These are phyloP conservation scores for Timema cristinae DNA, from an alignment of 2,888 invertebrate genomes.

Conservation along the genomic window DNA sequence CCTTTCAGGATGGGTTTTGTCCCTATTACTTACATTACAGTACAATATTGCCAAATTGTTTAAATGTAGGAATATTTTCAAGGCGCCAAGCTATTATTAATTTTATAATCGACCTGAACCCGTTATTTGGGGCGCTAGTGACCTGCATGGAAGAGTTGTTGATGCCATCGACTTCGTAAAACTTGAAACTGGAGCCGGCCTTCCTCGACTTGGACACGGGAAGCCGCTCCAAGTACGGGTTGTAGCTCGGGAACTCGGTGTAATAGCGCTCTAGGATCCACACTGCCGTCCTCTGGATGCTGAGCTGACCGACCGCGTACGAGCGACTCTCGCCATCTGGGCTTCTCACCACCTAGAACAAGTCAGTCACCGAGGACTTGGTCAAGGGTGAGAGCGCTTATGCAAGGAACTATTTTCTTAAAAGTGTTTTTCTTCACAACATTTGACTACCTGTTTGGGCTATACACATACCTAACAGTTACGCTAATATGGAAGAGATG, in stretches of 20 bases:
- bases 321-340: constrained; percentile 92
- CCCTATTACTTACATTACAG: too few relatives aligned
- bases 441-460: neutral
- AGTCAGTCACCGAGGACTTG: neutral
- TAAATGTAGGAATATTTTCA: too few relatives aligned
- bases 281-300: constrained; percentile 92
- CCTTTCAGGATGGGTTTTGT: too few relatives aligned
- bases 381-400: neutral
- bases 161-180: constrained; percentile 90
- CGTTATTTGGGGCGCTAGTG: too few relatives aligned
- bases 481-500: too few relatives aligned
- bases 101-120: too few relatives aligned
- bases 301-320: constrained; percentile 84
- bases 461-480: neutral
- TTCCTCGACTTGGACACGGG: constrained; percentile 81
- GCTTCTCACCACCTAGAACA: constrained; percentile 69
- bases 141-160: constrained; percentile 44
- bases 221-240: constrained; percentile 90
- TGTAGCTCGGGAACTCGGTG: constrained; percentile 93
- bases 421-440: neutral
- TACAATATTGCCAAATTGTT: too few relatives aligned
- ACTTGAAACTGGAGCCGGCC: constrained; percentile 78
- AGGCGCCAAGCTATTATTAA: too few relatives aligned
- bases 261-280: constrained; percentile 94
- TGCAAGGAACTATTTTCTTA: neutral